Evolutionary conservation across 2,888 invertebrate species (phyloP).

Genomic region (Ophion slaviceki): DNA sequence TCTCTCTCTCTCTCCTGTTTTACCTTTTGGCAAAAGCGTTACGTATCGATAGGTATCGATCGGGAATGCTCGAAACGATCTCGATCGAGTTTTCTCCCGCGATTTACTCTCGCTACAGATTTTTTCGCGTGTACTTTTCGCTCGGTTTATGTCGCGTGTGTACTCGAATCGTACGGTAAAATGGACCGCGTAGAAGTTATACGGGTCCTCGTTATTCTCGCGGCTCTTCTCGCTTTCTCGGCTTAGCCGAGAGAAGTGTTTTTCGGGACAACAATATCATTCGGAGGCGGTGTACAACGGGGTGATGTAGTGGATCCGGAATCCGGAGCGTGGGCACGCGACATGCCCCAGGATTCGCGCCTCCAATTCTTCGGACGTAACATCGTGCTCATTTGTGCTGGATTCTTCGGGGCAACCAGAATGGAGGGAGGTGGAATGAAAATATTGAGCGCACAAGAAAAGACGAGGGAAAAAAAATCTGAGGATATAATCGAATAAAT

Average conservation of each 20-base stretch:
- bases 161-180: conserved; percentile 25
- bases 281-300: conserved; percentile 60
- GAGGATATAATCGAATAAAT: no score
- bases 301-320: conserved; percentile 78
- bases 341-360: conserved; percentile 77
- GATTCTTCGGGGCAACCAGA: conserved; percentile 15
- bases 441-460: conserved; percentile 6
- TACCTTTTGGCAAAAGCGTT: not conserved
- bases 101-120: conserved; percentile 14
- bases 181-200: conserved; percentile 18
- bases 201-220: conserved; percentile 32
- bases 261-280: conserved; percentile 58
- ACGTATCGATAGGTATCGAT: conserved; percentile 22
- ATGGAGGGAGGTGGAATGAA: not conserved
- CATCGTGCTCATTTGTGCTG: conserved; percentile 77
- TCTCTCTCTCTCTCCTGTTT: no score
- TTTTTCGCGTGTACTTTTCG: conserved; percentile 51
- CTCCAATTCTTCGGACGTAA: conserved; percentile 70
- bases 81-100: not conserved
- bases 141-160: conserved; percentile 49
- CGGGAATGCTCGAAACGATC: not conserved
- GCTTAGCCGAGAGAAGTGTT: conserved; percentile 21
- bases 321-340: conserved; percentile 78
- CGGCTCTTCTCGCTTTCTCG: conserved; percentile 21
- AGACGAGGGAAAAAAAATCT: not conserved